Base-by-base conservation (phyloP, 2,888 invertebrate species). In the Prenolepis imparis region DNA sequence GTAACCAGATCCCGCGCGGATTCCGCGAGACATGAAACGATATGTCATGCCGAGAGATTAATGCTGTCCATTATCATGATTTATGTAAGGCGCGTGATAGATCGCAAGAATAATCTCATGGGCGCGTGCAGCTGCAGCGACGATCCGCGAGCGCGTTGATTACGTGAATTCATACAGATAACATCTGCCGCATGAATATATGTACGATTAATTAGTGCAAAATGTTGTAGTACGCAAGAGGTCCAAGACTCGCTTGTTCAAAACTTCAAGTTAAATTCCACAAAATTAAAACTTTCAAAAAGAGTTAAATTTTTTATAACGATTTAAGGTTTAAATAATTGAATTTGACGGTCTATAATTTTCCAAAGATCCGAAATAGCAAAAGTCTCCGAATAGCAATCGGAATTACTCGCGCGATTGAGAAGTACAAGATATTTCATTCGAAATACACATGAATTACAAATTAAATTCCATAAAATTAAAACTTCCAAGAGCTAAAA, bases 1-100 rank as follows among this genome's bases (percentile, higher is more conserved):
- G 80, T 80, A 84, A 84, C 70, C 74, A 81, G 85, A 85, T 85
- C 84, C 72, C 21, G 36, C 74, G 74, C 59, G 74, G 75, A 81
- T 72, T 64, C 63, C 15, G 67, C 66, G 75, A 67, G 59, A 48
- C 55, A 39, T 28, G 44, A 82, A 77, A 36, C 67, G n/a, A 39
- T 41, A 77, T 61, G 67, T 68, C 57, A 68, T n/a, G 21, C n/a
- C 32, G 41, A 61, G 24, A 55, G n/a, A 83, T 83, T 68, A 77
- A 75, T 82, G 68, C 48, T 44, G 73, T 52, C 61, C 39, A 68
- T 63, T 77, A 78, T 18, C n/a, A 39, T 83, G 80, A 83, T 83
- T 83, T 78, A 78, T 44, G 59, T 83, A 78, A 80, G 67, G 32
- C 66, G 64, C 24, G 5, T 24, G 78, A 57, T 44, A 36, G 57